Conservation (phyloP, 2,888 invertebrate species). For the Drosophila anomelani region DNA sequence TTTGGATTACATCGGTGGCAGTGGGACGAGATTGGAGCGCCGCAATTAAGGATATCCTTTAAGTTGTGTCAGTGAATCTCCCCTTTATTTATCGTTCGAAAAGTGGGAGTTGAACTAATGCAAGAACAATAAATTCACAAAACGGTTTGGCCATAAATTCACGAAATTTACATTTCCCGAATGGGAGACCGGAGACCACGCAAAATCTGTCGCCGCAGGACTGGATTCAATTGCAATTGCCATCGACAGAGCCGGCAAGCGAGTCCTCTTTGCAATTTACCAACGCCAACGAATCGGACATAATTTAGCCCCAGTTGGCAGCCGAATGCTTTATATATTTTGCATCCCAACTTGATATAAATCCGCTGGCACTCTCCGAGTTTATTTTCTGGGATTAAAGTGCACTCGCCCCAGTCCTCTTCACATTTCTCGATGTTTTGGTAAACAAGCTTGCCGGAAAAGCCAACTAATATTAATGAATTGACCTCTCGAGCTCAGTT, state of each 20-base stretch:
- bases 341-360: slow-evolving; percentile 26
- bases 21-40: neutral
- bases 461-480: slow-evolving; percentile 26
- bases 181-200: slow-evolving; percentile 9
- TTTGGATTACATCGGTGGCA: slow-evolving; percentile 27
- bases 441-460: slow-evolving; percentile 13
- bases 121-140: slow-evolving; percentile 28
- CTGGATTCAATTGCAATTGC: slow-evolving; percentile 29
- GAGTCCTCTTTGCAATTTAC: slow-evolving; percentile 2
- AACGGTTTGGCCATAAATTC: slow-evolving; percentile 28
- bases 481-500: slow-evolving; percentile 19
- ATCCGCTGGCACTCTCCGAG: neutral
- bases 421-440: slow-evolving; percentile 11
- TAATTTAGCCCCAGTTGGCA: slow-evolving; percentile 36
- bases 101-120: slow-evolving; percentile 30
- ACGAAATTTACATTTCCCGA: slow-evolving; percentile 29
- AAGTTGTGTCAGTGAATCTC: slow-evolving; percentile 10
- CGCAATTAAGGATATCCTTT: slow-evolving; percentile 26
- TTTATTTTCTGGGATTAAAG: slow-evolving; percentile 22
- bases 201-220: slow-evolving; percentile 27
- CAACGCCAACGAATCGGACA: slow-evolving; percentile 22
- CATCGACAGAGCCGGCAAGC: slow-evolving; percentile 11
- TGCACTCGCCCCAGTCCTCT: neutral
- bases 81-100: slow-evolving; percentile 4
- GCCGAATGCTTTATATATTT: slow-evolving; percentile 24